Percentiles rank a stretch among this genome's conserved stretches.
Conservation (phyloP, 2,797 vertebrate species). For the Hippoglossus hippoglossus region DNA sequence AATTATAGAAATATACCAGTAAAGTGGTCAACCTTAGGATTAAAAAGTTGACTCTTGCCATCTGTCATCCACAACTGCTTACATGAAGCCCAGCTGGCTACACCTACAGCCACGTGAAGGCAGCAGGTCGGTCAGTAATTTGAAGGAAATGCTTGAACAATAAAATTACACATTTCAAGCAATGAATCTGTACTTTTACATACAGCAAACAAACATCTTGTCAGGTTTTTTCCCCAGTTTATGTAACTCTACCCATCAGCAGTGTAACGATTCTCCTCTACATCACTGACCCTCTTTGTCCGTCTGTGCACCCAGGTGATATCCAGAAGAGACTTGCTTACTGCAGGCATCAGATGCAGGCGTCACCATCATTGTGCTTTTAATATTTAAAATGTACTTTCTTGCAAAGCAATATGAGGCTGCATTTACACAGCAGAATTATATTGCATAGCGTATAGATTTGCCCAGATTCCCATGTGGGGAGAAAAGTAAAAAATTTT, state of each 20-base stretch:
- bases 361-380: neutral
- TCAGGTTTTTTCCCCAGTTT: no score
- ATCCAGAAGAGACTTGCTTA: neutral
- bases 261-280: no score
- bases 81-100: neutral
- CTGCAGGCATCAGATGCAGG: slow-evolving; percentile 3
- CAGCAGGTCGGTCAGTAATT: neutral
- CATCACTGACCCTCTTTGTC: no score
- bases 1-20: neutral
- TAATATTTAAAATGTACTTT: no score
- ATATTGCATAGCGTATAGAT: neutral
- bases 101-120: slow-evolving; percentile 10
- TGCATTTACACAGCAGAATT: neutral
- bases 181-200: neutral
- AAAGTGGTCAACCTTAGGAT: neutral
- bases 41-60: neutral
- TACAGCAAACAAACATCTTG: neutral
- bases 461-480: neutral
- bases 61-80: slow-evolving; percentile 14
- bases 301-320: neutral
- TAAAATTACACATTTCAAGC: neutral
- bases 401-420: neutral
- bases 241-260: no score
- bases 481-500: neutral
- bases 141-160: slow-evolving; percentile 6